Evolutionary conservation across 2,888 invertebrate genomes (phyloP).

Genomic region (Oxycera nigricornis): DNA sequence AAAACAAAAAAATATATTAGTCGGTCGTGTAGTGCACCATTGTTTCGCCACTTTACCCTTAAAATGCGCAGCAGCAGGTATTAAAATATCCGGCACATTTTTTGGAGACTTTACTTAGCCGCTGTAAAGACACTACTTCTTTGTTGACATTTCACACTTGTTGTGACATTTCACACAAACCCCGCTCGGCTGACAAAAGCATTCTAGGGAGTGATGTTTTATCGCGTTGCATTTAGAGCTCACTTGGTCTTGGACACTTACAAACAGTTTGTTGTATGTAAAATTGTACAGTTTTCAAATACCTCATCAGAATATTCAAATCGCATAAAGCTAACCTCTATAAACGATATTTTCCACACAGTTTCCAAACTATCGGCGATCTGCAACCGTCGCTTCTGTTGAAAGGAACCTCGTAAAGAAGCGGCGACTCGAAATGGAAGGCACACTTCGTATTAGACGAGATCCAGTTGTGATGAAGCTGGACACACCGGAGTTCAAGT

Average conservation of each 20-base stretch:
- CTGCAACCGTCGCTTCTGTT: neutral
- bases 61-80: no score
- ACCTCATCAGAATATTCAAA: no score
- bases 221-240: neutral
- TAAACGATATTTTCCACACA: neutral
- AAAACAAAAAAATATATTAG: no score
- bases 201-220: neutral
- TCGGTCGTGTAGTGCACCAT: no score
- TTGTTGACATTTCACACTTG: neutral
- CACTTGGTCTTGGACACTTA: neutral
- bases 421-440: conserved; percentile 47
- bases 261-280: neutral
- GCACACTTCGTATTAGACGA: conserved; percentile 59
- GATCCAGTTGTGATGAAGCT: conserved; percentile 76
- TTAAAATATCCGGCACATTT: neutral
- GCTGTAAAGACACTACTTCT: neutral
- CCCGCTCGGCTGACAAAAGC: neutral
- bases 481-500: conserved; percentile 75
- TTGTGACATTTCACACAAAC: neutral
- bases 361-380: neutral
- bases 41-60: no score
- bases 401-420: neutral
- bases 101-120: neutral
- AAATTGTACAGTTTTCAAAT: no score
- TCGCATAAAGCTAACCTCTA: neutral